These are phyloP conservation scores for Pterocles orientalis DNA, from an alignment of 2,113 vertebrate species.

Conservation along the genomic window DNA sequence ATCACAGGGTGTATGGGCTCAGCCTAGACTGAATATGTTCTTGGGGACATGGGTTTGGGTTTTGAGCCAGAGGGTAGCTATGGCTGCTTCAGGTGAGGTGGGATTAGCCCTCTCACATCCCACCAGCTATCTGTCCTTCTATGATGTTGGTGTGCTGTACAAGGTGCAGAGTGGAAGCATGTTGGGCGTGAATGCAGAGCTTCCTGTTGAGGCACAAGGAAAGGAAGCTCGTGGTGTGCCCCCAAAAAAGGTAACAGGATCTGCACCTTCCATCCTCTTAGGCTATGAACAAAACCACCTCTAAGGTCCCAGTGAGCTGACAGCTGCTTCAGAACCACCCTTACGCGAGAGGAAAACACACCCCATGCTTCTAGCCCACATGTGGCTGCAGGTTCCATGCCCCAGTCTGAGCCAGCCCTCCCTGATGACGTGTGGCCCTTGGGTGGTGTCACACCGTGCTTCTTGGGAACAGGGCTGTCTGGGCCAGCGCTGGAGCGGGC, in stretches of 20 bases:
- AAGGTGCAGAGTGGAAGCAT: background rate
- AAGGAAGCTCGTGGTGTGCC: background rate
- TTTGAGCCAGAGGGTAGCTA: background rate
- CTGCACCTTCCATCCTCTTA: background rate
- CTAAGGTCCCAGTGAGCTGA: background rate
- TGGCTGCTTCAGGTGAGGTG: background rate
- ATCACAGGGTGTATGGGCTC: background rate
- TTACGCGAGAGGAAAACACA: conserved; percentile 2
- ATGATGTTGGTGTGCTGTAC: background rate
- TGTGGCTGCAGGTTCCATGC: conserved; percentile 32
- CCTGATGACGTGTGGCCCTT: background rate
- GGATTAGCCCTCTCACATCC: background rate
- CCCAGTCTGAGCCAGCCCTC: background rate
- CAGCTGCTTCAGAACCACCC: conserved; percentile 12
- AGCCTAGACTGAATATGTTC: background rate
- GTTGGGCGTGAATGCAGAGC: background rate
- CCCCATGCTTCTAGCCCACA: background rate
- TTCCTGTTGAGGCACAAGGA: background rate
- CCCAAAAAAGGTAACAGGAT: background rate
- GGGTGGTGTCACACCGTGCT: background rate
- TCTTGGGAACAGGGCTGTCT: accelerated
- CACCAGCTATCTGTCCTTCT: background rate
- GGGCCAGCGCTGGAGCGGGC: accelerated
- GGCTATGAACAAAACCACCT: background rate
- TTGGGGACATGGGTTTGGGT: background rate